Conservation (phyloP, 2,888 invertebrate genomes). For the Chrysodeixis includens region DNA sequence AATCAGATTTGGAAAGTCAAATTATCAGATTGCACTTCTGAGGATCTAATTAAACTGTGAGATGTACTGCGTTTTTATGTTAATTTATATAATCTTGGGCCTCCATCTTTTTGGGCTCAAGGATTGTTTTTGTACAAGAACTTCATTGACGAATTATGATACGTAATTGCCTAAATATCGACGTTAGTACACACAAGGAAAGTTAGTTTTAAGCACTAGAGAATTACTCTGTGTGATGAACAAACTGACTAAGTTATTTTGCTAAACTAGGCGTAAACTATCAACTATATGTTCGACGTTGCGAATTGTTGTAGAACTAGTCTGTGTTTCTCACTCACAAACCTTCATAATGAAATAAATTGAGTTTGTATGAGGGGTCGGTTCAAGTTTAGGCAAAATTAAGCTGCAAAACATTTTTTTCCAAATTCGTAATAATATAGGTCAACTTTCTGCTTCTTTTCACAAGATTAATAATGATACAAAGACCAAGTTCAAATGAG, state of each 20-base stretch:
- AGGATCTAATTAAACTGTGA: slow-evolving; percentile 11
- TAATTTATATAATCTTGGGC: neutral
- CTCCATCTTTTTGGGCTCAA: neutral
- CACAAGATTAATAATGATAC: slow-evolving; percentile 7
- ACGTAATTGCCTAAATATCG: neutral
- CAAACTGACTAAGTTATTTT: slow-evolving; percentile 18
- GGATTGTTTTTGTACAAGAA: neutral
- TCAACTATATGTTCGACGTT: slow-evolving; percentile 10
- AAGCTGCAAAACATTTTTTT: no score
- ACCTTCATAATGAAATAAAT: neutral
- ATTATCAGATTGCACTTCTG: slow-evolving; percentile 29
- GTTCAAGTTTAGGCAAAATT: no score
- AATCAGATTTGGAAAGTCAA: slow-evolving; percentile 32
- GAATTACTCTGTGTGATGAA: slow-evolving; percentile 7
- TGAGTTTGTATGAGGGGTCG: neutral
- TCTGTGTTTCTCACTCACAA: slow-evolving; percentile 10
- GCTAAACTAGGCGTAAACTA: neutral
- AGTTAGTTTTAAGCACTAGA: neutral
- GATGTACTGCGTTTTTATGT: slow-evolving; percentile 1
- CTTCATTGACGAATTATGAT: neutral
- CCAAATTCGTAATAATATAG: no score
- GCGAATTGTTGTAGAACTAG: slow-evolving; percentile 19
- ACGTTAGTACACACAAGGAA: neutral
- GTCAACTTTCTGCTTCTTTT: neutral
- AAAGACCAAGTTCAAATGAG: neutral